These are phyloP conservation scores for Drosophila tripunctata DNA, from an alignment of 2,888 invertebrate species.

Conservation along the genomic window DNA sequence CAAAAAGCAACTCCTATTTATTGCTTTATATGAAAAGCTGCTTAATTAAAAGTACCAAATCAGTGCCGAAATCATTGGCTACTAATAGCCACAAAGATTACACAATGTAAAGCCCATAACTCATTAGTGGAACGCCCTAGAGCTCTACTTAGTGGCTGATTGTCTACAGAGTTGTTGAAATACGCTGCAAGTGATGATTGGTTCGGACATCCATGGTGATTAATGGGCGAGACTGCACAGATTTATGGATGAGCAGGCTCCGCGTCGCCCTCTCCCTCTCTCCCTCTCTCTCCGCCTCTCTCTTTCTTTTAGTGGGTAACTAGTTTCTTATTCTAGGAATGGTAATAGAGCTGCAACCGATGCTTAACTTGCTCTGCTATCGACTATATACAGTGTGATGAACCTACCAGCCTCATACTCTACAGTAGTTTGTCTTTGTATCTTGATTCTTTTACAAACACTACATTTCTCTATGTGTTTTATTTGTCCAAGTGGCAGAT, in stretches of 20 bases:
- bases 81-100: conserved; percentile 60
- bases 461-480: not conserved
- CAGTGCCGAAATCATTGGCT: conserved; percentile 53
- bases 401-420: conserved; percentile 27
- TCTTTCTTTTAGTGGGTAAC: conserved; percentile 15
- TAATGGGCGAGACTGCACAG: conserved; percentile 66
- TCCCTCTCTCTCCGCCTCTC: not conserved
- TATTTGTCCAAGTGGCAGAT: conserved; percentile 61
- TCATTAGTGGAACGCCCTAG: conserved; percentile 67
- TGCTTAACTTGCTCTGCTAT: conserved; percentile 22
- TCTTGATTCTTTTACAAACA: conserved; percentile 18
- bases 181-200: conserved; percentile 75
- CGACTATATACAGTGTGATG: conserved; percentile 28
- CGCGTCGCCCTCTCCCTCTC: not conserved
- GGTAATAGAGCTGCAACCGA: conserved; percentile 73
- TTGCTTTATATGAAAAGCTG: conserved; percentile 43
- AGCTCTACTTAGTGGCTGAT: conserved; percentile 63
- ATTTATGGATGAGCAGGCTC: conserved; percentile 63
- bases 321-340: conserved; percentile 66
- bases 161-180: conserved; percentile 54
- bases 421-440: conserved; percentile 76
- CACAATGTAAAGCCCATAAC: conserved; percentile 63
- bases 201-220: conserved; percentile 72
- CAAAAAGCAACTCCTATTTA: conserved; percentile 28
- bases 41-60: conserved; percentile 71